Evolutionary conservation across 53 echinoderm and acorn worm genomes (phyloP).

Genomic region (Temnopleurus reevesii): DNA sequence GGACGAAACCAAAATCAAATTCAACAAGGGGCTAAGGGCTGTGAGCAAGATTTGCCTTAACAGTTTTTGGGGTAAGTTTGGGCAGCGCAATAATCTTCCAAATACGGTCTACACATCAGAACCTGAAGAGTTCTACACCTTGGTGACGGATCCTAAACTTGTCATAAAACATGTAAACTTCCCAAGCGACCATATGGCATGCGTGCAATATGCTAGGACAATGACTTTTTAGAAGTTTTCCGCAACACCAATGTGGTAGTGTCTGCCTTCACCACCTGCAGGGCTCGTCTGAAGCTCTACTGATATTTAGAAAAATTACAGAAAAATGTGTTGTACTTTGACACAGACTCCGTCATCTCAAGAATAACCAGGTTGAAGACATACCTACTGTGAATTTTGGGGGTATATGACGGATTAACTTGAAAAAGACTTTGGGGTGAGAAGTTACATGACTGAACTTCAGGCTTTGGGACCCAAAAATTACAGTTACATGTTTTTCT

Average conservation of each 20-base stretch:
- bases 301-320: slow-evolving; percentile 10
- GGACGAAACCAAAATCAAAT: too few relatives aligned
- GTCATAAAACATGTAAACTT: neutral
- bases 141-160: too few relatives aligned
- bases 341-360: too few relatives aligned
- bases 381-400: slow-evolving; percentile 33
- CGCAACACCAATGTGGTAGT: slow-evolving; percentile 19
- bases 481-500: slow-evolving; percentile 42
- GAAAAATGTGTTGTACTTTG: too few relatives aligned
- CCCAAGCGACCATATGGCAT: neutral
- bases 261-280: slow-evolving; percentile 34
- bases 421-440: too few relatives aligned
- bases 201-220: neutral
- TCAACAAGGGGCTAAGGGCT: too few relatives aligned
- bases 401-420: slow-evolving; percentile 60
- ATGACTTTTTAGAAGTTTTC: slow-evolving; percentile 19
- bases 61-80: too few relatives aligned
- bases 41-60: too few relatives aligned
- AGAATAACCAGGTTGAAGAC: too few relatives aligned
- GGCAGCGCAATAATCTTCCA: slow-evolving; percentile 20
- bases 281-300: slow-evolving; percentile 49
- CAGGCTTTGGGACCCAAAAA: slow-evolving; percentile 51
- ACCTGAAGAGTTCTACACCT: too few relatives aligned
- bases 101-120: neutral
- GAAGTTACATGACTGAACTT: too few relatives aligned